Evolutionary conservation across 2,113 vertebrate genomes (phyloP), one percentile per base, ranked within the genome.

Genomic region (Clupea harengus): DNA sequence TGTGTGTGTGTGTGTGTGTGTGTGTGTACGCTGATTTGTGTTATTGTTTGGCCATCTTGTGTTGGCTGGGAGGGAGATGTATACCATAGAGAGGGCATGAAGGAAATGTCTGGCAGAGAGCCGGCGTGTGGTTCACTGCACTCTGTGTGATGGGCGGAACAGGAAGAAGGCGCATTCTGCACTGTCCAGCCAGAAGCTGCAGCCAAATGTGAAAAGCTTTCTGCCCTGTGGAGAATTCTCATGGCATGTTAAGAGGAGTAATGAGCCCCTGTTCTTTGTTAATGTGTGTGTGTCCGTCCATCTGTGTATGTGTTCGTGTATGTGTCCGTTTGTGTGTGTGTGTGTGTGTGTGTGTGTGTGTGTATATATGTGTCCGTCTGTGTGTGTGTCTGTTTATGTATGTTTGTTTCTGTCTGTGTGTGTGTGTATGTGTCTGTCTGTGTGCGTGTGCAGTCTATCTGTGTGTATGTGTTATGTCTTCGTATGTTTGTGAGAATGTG

Each of bases 111-210:
- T 85, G 85, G 88, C 85, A 82, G 45, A 84, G 52, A 78, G 45
- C 8, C 1, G 75, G 83, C 60, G 75, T 44, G 80, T 86, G 84
- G 22, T 52, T 72, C 84, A 64, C 45, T 83, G 75, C 80, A 46
- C 75, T 49, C 9, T 49, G 47, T 49, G 7, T 82, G 64, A 82
- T 75, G 83, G 75, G 85, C 25, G 54, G 47, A 81, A 86, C 85
- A 86, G 87, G 84, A 86, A 87, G 81, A 80, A 67, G 86, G 87
- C 6, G 81, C 80, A 86, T 86, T 78, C 78, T 67, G 17, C 54
- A 52, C 49, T 25, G 86, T 52, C 81, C 54, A 81, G 47, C 64
- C 9, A 78, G 84, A 78, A 54, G 84, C 60, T 85, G 44, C 28
- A 39, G 84, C 15, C 44, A 81, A 85, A 81, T 85, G 44, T 32